Evolutionary conservation across 2,113 vertebrate species (phyloP), one percentile per base, ranked within the genome.

Genomic region (Dasyornis broadbenti): DNA sequence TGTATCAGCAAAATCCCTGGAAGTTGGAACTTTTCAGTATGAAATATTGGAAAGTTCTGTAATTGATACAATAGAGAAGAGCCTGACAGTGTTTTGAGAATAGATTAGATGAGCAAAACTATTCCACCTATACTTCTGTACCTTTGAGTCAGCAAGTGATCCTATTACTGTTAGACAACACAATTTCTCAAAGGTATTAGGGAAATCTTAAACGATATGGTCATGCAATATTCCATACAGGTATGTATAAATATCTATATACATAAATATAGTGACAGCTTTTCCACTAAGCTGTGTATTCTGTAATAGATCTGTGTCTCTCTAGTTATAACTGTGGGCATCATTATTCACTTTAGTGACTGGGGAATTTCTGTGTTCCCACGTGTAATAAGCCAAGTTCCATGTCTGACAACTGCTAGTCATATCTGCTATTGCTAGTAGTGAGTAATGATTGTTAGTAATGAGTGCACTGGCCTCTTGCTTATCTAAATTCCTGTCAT

Each of bases 401-500:
- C 27, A 10, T 85, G 53, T 92, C 92, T 85, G 31, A 49, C 90
- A 94, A 75, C 82, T 95, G 35, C 78, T 93, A 94, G 82, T 95
- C 85, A 82, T 96, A 90, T 52, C 84, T 95, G 77, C 86, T 56
- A 52, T 54, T 96, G 56, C 88, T 92, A 71, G 82, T 71, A 94
- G 79, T 45, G 93, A 93, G 79, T 80, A 92, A 79, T 90, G 39
- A n/a, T 33, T 70, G 64, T 71, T 70, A 54, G 33, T 76, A 85
- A 86, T 92, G 80, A 90, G 59, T 57, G 27, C 63, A 73, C 37
- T 90, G 79, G 27, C 30, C 17, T 72, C 65, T 78, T n/a, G 44
- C 88, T 96, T 92, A 92, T 84, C 76, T 96, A 91, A 92, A 84
- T 95, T 82, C 72, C 72, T 79, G 71, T 96, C 94, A 86, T 49